Base-by-base conservation (phyloP, 1,140 invertebrate genomes). In the Onthophagus taurus region DNA sequence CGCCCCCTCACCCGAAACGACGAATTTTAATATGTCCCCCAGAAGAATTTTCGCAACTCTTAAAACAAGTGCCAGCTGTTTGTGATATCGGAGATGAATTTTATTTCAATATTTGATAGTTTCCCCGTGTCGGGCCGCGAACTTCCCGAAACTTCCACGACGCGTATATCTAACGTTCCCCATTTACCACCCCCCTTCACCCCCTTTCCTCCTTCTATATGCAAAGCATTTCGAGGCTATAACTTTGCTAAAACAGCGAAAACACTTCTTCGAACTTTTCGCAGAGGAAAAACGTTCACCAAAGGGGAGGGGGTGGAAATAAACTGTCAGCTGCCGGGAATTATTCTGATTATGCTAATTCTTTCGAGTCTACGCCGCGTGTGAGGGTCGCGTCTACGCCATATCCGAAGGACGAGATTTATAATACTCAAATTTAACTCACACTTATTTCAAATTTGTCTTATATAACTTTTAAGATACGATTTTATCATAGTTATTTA, bases 91-190 rank as follows among this genome's bases (percentile, higher is more conserved):
- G 58, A 63, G 61, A 63, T 63, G 61, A 63, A 63, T 63, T 60
- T 62, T 62, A 63, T 63, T 63, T 63, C 61, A 60, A 63, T 63
- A 63, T 63, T 62, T 63, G 61, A 63, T 63, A 61, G 61, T 63
- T 63, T 60, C 20, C 35, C 14, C 7, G 31, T 12, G 8, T 14
- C 13, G 31, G n/a, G 9, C 31, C 31, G 14, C 31, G 18, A 17
- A 17, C 31, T 13, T 33, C 48, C 52, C 44, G n/a, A n/a, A n/a
- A n/a, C n/a, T 33, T 17, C 31, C 16, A 33, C 31, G 31, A 12
- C 31, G 31, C 18, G 18, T 33, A 33, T 33, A 33, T 33, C 13
- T 33, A 47, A 44, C 48, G 37, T 48, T 45, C 47, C 45, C 42
- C 24, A 48, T 45, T 48, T 37, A 24, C 49, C n/a, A n/a, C n/a